Evolutionary conservation across 2,888 invertebrate species (phyloP), one percentile per base, ranked within the genome.

Genomic region (Nasonia oneida): DNA sequence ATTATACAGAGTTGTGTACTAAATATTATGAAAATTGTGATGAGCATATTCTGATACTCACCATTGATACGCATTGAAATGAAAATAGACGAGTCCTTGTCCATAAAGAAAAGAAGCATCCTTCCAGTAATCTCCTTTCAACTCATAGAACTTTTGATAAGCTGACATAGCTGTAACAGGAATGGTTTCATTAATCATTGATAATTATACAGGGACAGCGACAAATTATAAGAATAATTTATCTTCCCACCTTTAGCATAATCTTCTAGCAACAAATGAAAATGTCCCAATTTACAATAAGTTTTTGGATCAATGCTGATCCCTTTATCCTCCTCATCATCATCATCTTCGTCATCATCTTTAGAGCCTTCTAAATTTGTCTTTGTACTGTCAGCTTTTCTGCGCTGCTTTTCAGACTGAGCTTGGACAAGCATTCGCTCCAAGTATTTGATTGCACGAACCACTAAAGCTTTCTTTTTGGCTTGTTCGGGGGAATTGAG

Each of bases 41-140:
- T 37, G 37, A 37, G 4, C 4, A 37, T 37, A 4, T 37, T 39
- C 83, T 57, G 18, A 1, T 67, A 96, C 98, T 98, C 94, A 99
- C 99, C 98, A 98, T 93, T 97, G 97, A 94, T 97, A 99, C 61
- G 98, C 97, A 93, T 98, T 98, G 94, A 97, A 99, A 94, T 99
- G 98, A 93, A 98, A 99, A 93, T 99, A 99, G 87, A 98, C 98
- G 73, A 99, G 95, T 1, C 99, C 99, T 74, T 99, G 95, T 39
- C 99, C 99, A 93, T 98, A 99, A 50, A 99, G 95, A 93, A 98
- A 99, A 18, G 97, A 95, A 1, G 98, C 96, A 94, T 99, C 97
- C 93, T 97, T 97, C 97, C 98, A 98, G 91, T 97, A 96, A 88
- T 97, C 97, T 12, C 95, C 95, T 91, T 97, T 96, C 47, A 97